Evolutionary conservation across 2,888 invertebrate species (phyloP), one percentile per base, ranked within the genome.

Genomic region (Coleophora flavipennella): DNA sequence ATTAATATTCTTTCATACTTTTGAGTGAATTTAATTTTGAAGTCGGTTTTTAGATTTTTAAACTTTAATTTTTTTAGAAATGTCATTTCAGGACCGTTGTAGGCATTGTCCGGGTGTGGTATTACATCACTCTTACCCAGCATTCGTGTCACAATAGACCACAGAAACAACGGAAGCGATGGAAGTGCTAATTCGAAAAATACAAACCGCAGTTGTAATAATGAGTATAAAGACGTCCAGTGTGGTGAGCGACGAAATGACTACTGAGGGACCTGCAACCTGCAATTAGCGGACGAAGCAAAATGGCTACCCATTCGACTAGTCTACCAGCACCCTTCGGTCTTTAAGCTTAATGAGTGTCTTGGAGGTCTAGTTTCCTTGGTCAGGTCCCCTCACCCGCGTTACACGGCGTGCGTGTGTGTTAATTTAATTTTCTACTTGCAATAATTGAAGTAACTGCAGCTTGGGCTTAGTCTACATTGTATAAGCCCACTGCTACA

Each of bases 341-440:
- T 45, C 39, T 8, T 10, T n/a, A 1, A 12, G 3, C n/a, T 4
- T 8, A 6, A 26, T 9, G 4, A 11, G 31, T 2, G 12, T 4
- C 3, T 13, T 31, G 2, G 33, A 25, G 31, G 35, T 31, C 12
- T 33, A 42, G 40, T 50, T 68, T 39, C 40, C 36, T 43, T 77
- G 76, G 79, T 50, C 56, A 47, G 47, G 51, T 52, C 59, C 60
- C 67, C 71, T 69, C 68, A 68, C 67, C 67, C 52, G 63, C 53
- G 64, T 66, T 64, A 64, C 66, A 58, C 68, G 65, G 53, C 54
- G 62, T 74, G 77, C 75, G 78, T 77, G 81, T 81, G 76, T 78
- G 77, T 78, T 83, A 83, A 83, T 83, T 83, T 79, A 83, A 83
- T 83, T 83, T 81, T 80, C 79, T 72, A 74, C 73, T 78, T 59